Evolutionary conservation across 1,140 invertebrate species (phyloP), one percentile per base, ranked within the genome.

Genomic region (Ips typographus): DNA sequence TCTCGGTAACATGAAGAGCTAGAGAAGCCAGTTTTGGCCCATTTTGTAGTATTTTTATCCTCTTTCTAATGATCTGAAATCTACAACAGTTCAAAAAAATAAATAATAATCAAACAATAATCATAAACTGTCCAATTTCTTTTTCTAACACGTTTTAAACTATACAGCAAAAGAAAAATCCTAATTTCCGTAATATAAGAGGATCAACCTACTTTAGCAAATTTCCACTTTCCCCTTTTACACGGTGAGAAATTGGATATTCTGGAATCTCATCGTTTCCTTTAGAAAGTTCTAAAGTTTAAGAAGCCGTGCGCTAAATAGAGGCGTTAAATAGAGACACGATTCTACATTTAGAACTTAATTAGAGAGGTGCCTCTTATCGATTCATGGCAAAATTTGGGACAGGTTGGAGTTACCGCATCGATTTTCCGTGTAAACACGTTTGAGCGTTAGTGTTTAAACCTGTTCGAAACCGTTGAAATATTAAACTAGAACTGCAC

Each of bases 271-370:
- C 44, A 47, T 47, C 22, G 44, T n/a, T n/a, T 47, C 44, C 22
- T 7, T 47, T 7, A 7, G 44, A n/a, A 47, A 47, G 44, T 47
- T 47, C 22, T 47, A 47, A 47, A 7, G 44, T n/a, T 47, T 47
- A 47, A 47, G 6, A 47, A 7, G 44, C 44, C 6, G 44, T n/a
- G n/a, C n/a, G 22, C 44, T 7, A n/a, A 47, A 47, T 47, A 47
- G 44, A 47, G 44, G 44, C 44, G 44, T 47, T 47, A 47, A 47
- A 47, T 47, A 47, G 44, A 47, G 44, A 47, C 44, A 47, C 44
- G 44, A 47, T 2, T 47, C 44, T 7, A 47, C 6, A n/a, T n/a
- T 47, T 6, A 7, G 6, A 7, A 47, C 6, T 47, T 47, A 47
- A 47, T 6, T 7, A 47, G 44, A 47, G 44, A 47, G n/a, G n/a